Percentiles rank a stretch among this genome's conserved stretches.
These are phyloP conservation scores for Meta bourneti DNA, from an alignment of 2,888 invertebrate genomes.

Conservation along the genomic window DNA sequence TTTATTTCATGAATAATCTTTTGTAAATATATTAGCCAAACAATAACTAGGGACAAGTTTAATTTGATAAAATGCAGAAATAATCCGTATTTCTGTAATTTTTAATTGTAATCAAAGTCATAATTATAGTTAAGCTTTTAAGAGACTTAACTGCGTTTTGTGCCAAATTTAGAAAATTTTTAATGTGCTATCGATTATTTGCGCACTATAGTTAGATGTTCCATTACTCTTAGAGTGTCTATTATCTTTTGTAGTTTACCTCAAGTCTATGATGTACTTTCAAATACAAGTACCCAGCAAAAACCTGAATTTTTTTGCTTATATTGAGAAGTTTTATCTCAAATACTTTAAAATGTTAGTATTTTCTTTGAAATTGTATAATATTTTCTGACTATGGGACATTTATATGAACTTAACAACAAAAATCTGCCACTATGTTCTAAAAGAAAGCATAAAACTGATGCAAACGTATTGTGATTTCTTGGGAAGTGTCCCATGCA, in stretches of 20 bases:
- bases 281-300: no score
- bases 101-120: neutral
- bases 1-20: neutral
- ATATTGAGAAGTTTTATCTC: no score
- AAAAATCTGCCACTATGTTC: no score
- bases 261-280: no score
- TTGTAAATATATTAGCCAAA: neutral
- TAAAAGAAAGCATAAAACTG: no score
- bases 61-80: neutral
- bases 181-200: neutral
- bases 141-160: neutral
- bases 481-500: no score
- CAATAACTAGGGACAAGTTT: neutral
- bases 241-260: neutral
- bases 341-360: no score
- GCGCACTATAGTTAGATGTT: neutral
- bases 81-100: neutral
- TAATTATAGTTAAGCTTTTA: neutral
- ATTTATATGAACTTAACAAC: no score
- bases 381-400: no score
- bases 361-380: no score
- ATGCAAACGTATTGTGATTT: no score
- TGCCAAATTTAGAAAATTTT: neutral
- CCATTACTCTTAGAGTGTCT: neutral
- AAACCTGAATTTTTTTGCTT: no score